Base-by-base conservation (phyloP, 2,888 invertebrate species). In the Byasa hedistus region DNA sequence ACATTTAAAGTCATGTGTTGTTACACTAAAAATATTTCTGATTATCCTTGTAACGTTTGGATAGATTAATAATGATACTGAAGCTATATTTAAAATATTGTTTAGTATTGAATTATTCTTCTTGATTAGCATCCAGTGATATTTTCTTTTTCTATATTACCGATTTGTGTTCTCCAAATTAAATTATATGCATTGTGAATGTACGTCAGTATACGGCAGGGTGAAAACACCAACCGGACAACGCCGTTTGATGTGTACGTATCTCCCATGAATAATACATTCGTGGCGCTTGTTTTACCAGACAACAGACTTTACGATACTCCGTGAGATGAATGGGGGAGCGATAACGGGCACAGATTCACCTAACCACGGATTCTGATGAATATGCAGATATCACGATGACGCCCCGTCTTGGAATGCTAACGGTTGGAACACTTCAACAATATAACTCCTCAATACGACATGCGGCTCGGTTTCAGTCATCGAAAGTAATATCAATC, bases 341-440 rank as follows among this genome's bases (percentile, higher is more conserved):
- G 77, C 71, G 66, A 75, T 87, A 88, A 88, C 88, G 82, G 87
- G 80, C 76, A 65, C 73, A 71, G 84, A 84, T 85, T 83, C 80
- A 79, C 83, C 81, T 82, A 84, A 84, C 83, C 79, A 73, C 71
- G 78, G 80, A 82, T 80, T 82, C 80, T 83, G 80, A 83, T 90
- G 86, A 89, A 90, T 91, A 90, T 89, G 84, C 83, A 88, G 82
- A 86, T 83, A 71, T 81, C 74, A 77, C 75, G 80, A 84, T 87
- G 86, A 87, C 84, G 83, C 78, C 76, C 77, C 72, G 83, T 80
- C 83, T 75, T 72, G 86, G 87, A 87, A 87, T 88, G 76, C 80
- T 89, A 90, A 89, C 91, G 90, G 90, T 89, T 70, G 82, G 81
- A 77, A 82, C 76, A 87, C 85, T 85, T 88, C 77, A 80, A 83